Conservation (phyloP, 2,888 invertebrate genomes). For the Stomorhina lunata region DNA sequence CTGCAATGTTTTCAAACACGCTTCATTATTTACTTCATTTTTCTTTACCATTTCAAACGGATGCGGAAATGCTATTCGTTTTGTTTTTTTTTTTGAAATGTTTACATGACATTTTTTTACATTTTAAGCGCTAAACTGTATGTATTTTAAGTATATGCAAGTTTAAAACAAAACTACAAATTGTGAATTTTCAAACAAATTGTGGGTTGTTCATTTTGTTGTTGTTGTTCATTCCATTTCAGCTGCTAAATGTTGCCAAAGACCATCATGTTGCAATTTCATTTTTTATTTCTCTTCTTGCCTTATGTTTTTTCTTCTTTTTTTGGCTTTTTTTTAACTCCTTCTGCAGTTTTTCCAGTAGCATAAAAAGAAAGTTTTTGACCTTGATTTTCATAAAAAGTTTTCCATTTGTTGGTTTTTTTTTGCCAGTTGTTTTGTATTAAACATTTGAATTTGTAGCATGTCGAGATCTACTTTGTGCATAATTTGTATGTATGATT, state of each 20-base stretch:
- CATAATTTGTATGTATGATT: conserved; percentile 40
- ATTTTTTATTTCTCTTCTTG: conserved; percentile 12
- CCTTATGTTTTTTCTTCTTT: background rate
- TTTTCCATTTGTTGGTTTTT: conserved; percentile 26
- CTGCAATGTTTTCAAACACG: conserved; percentile 1
- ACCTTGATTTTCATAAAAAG: conserved; percentile 59
- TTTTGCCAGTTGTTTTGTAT: conserved; percentile 3
- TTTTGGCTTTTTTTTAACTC: background rate
- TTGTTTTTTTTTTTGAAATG: background rate
- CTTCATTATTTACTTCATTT: conserved; percentile 6
- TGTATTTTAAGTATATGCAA: background rate
- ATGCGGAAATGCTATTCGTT: conserved; percentile 29
- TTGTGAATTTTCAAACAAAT: conserved; percentile 30
- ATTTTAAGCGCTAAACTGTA: conserved; percentile 19
- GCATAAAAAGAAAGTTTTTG: conserved; percentile 61
- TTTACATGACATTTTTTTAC: conserved; percentile 43
- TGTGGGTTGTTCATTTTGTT: background rate
- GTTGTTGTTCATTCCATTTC: background rate
- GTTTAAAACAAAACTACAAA: conserved; percentile 3
- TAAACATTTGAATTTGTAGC: conserved; percentile 47
- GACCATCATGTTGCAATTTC: conserved; percentile 34
- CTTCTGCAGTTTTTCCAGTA: conserved; percentile 1
- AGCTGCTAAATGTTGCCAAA: conserved; percentile 15
- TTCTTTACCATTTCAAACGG: conserved; percentile 32
- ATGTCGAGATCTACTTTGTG: conserved; percentile 43